Conservation (phyloP, 2,888 invertebrate species). For the Apantesis nais region DNA sequence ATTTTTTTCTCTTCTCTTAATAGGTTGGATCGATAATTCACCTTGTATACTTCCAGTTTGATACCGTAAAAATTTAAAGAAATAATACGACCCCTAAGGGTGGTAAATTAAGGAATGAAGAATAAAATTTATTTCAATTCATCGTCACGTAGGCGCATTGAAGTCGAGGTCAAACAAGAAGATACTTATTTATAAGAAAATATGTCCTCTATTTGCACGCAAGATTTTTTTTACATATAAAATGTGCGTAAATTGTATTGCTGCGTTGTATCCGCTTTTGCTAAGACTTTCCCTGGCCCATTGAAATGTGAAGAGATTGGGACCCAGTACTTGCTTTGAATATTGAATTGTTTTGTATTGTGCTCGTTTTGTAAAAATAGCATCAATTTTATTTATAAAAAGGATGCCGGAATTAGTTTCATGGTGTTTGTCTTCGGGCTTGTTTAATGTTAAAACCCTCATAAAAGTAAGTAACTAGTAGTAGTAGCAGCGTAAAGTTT, state of each 20-base stretch:
- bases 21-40: too few relatives aligned
- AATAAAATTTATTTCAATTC: neutral
- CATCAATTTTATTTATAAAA: constrained; percentile 20
- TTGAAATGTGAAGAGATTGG: constrained; percentile 42
- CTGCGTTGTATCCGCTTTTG: constrained; percentile 36
- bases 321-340: constrained; percentile 50
- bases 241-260: neutral
- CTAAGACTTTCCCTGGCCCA: constrained; percentile 51
- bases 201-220: neutral
- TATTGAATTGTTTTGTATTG: constrained; percentile 51
- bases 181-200: neutral
- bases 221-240: neutral
- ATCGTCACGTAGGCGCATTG: neutral
- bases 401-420: constrained; percentile 27
- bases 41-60: neutral
- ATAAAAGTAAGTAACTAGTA: neutral
- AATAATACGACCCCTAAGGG: neutral
- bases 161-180: too few relatives aligned
- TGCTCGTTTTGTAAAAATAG: constrained; percentile 37
- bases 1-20: too few relatives aligned
- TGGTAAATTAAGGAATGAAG: neutral
- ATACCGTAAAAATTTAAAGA: neutral
- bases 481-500: neutral
- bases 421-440: neutral
- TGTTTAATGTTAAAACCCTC: neutral